These are phyloP conservation scores for Yasuhikotakia modesta DNA, from an alignment of 2,797 vertebrate genomes.

Conservation along the genomic window DNA sequence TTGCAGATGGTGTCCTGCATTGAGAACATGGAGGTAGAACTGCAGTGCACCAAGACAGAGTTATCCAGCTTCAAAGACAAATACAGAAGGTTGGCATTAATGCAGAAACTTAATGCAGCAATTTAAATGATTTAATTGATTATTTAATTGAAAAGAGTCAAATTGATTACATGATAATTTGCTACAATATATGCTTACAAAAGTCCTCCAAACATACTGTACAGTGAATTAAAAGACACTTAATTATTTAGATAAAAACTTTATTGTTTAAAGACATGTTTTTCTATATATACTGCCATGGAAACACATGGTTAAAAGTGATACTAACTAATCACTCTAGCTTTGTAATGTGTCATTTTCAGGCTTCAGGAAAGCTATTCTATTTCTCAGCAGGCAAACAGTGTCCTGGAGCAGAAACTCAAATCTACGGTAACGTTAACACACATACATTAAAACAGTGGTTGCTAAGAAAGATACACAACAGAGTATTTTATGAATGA, in stretches of 20 bases:
- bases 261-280: not conserved
- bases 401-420: slow-evolving; percentile 72
- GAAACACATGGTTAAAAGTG: not conserved
- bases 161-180: not conserved
- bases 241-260: no score
- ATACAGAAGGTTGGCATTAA: slow-evolving; percentile 71
- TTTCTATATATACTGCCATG: not conserved
- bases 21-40: slow-evolving; percentile 76
- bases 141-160: not conserved
- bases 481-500: no score
- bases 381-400: slow-evolving; percentile 70
- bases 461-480: no score
- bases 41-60: slow-evolving; percentile 75
- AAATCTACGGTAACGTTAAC: slow-evolving; percentile 72
- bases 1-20: slow-evolving; percentile 78
- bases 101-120: not conserved
- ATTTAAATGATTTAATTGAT: not conserved
- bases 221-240: no score
- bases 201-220: no score
- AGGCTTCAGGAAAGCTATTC: slow-evolving; percentile 76
- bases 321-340: not conserved
- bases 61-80: slow-evolving; percentile 73
- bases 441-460: not conserved
- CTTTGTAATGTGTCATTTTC: not conserved
- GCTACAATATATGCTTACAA: no score